Conservation (phyloP, 2,113 vertebrate genomes). For the Gymnarchus niloticus region DNA sequence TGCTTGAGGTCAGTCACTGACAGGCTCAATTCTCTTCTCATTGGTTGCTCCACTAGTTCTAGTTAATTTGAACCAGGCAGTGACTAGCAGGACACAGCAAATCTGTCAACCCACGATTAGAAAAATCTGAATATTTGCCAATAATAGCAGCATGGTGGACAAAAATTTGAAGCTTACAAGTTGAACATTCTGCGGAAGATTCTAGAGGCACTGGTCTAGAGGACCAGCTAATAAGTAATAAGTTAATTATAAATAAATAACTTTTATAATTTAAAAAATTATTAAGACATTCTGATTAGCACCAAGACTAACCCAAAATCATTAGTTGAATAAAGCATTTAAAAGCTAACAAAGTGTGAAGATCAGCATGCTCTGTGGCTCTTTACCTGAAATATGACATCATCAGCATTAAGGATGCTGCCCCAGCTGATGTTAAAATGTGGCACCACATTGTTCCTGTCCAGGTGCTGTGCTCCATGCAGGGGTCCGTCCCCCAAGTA, state of each 20-base stretch:
- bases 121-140: not conserved
- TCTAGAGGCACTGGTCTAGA: not conserved
- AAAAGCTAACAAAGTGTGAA: too few relatives aligned
- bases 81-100: not conserved
- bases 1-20: not conserved
- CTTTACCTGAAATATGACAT: too few relatives aligned
- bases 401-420: too few relatives aligned
- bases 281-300: not conserved
- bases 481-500: slow-evolving; percentile 38
- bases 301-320: not conserved
- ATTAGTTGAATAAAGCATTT: not conserved
- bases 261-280: not conserved
- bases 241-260: too few relatives aligned
- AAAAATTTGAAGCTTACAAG: not conserved
- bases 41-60: not conserved
- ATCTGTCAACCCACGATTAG: not conserved
- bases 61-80: not conserved
- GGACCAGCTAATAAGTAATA: not conserved
- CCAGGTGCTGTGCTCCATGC: slow-evolving; percentile 45
- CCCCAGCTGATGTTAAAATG: not conserved
- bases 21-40: not conserved
- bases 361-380: too few relatives aligned
- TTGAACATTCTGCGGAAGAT: not conserved
- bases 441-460: not conserved
- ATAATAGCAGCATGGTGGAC: not conserved